Evolutionary conservation across 2,888 invertebrate species (phyloP), one percentile per base, ranked within the genome.

Genomic region (Drosophila fungiperda): DNA sequence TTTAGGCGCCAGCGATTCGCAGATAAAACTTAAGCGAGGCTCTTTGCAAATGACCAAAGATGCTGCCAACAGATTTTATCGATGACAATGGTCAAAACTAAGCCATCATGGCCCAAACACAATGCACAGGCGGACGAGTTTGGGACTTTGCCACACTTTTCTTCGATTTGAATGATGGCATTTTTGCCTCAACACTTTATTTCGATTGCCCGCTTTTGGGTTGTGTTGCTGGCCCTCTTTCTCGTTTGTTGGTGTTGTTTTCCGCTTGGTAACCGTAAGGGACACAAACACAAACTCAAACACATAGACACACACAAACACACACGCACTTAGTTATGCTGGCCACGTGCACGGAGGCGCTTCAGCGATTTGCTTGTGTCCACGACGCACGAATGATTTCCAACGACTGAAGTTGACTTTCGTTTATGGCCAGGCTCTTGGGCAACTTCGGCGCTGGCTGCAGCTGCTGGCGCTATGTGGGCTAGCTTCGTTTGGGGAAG

Each of bases 321-420:
- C 38, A 29, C 23, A 54, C 57, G 60, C 49, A 42, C 36, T 33
- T 38, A 50, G 52, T 50, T 35, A 40, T 29, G 52, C 23, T 52
- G 29, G 57, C 36, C 67, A 69, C 68, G 67, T 68, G 50, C 69
- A 73, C 57, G 38, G 60, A 58, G 50, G 69, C 61, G 71, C 61
- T 59, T 48, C 45, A 72, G 57, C 40, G 64, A 62, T 68, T 80
- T 48, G 70, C 52, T 74, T 87, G 78, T 79, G 89, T 71, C 87
- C 89, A 89, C 89, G 87, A 83, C 90, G 87, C 85, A 87, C 92
- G 91, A 92, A 89, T 83, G 88, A 79, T 89, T 90, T 87, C 90
- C 91, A 91, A 90, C 91, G 92, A 92, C 91, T 92, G 85, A 92
- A 88, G 86, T 68, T 70, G 59, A 62, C 54, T 49, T 71, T 77